Conservation (phyloP, 2,113 vertebrate species). For the Cyprinodon brontotheroides region DNA sequence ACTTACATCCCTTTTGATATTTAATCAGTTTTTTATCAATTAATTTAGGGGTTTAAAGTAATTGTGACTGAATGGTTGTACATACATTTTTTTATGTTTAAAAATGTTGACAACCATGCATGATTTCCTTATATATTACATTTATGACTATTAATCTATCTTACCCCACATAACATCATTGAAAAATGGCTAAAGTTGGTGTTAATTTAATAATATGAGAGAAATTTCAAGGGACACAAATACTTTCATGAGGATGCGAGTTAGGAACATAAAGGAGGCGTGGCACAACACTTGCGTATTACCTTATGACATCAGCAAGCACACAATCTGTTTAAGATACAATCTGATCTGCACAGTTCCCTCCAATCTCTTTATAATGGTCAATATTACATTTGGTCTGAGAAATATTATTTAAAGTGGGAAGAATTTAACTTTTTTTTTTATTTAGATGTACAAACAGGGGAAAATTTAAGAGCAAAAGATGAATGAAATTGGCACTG, state of each 20-base stretch:
- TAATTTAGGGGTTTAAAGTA: background rate
- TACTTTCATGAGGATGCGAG: background rate
- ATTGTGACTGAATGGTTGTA: too few species aligned
- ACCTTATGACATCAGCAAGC: conserved; percentile 38
- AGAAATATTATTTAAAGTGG: conserved; percentile 70
- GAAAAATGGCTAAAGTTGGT: background rate
- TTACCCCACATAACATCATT: background rate
- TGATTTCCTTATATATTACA: background rate
- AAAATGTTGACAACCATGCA: background rate
- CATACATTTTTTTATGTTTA: background rate
- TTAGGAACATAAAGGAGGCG: conserved; percentile 24
- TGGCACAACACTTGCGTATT: conserved; percentile 22
- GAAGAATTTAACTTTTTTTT: conserved; percentile 10
- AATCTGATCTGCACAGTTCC: conserved; percentile 54
- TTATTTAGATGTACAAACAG: conserved; percentile 9
- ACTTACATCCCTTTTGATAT: too few species aligned
- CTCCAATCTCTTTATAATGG: conserved; percentile 58
- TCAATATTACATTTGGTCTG: conserved; percentile 48
- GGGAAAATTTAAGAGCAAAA: conserved; percentile 22
- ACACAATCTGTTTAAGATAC: conserved; percentile 64
- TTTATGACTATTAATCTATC: background rate
- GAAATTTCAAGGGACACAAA: background rate
- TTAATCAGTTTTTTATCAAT: background rate
- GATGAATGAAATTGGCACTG: conserved; percentile 64
- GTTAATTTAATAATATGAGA: background rate